Evolutionary conservation across 2,888 invertebrate species (phyloP).

Genomic region (Volucella zonaria): DNA sequence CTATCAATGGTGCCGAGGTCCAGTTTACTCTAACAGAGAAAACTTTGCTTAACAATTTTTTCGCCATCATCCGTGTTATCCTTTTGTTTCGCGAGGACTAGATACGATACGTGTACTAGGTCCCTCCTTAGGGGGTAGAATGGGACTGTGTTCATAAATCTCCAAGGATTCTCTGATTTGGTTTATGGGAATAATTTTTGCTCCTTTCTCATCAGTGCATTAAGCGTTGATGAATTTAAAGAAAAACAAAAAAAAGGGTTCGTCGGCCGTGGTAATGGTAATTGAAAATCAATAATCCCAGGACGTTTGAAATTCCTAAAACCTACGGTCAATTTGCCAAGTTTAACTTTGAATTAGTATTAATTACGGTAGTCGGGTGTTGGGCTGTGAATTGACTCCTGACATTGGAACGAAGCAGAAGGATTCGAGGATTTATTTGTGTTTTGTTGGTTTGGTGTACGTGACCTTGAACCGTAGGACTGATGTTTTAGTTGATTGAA

Average conservation of each 20-base stretch:
- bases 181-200: constrained; percentile 12
- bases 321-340: constrained; percentile 13
- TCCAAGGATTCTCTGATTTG: constrained; percentile 23
- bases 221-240: constrained; percentile 1
- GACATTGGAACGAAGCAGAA: constrained; percentile 4
- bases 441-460: constrained; percentile 9
- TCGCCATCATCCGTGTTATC: constrained; percentile 6
- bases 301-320: constrained; percentile 8
- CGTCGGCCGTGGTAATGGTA: constrained; percentile 16
- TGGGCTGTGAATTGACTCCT: constrained; percentile 16
- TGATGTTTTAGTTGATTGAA: constrained; percentile 8
- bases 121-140: neutral
- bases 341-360: constrained; percentile 37
- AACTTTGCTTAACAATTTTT: constrained; percentile 8
- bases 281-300: constrained; percentile 46
- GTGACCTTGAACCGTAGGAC: neutral
- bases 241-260: constrained; percentile 12
- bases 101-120: neutral
- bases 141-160: constrained; percentile 34
- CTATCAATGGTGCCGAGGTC: neutral
- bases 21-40: neutral
- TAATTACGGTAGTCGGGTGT: constrained; percentile 16
- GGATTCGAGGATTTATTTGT: too few relatives aligned
- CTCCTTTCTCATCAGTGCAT: constrained; percentile 13
- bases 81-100: constrained; percentile 23